Conservation (phyloP, 2,888 invertebrate genomes). For the Drosophila helvetica region DNA sequence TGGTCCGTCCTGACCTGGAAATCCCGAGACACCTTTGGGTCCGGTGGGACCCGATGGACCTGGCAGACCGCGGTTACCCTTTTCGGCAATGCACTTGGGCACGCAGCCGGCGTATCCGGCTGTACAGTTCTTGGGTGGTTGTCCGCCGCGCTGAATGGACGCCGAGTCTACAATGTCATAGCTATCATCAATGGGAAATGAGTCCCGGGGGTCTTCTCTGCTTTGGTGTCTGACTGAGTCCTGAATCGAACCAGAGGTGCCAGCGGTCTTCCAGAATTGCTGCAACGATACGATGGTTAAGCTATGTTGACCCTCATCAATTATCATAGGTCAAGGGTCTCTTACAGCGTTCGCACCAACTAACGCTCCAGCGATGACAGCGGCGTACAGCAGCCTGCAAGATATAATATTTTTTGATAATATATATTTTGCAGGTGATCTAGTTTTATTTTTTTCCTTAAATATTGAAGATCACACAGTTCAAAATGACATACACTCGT, state of each 20-base stretch:
- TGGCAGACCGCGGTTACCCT: conserved; percentile 91
- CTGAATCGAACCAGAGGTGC: conserved; percentile 79
- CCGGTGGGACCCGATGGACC: conserved; percentile 90
- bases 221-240: conserved; percentile 68
- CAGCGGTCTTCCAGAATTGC: conserved; percentile 84
- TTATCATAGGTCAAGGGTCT: conserved; percentile 4
- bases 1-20: conserved; percentile 93
- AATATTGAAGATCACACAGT: too few species aligned
- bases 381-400: conserved; percentile 82
- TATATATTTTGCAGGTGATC: not conserved
- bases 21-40: conserved; percentile 90
- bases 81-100: conserved; percentile 95
- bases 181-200: conserved; percentile 77
- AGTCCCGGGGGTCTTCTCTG: conserved; percentile 68
- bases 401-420: not conserved
- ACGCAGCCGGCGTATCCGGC: conserved; percentile 88
- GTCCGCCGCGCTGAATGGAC: conserved; percentile 73
- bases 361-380: conserved; percentile 79
- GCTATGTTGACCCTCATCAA: not conserved
- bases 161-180: conserved; percentile 82
- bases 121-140: conserved; percentile 87
- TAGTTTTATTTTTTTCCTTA: too few species aligned
- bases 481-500: too few species aligned
- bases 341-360: conserved; percentile 82
- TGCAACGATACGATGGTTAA: conserved; percentile 45